Evolutionary conservation across 2,888 invertebrate genomes (phyloP), one percentile per base, ranked within the genome.

Genomic region (Chymomyza caudatula): DNA sequence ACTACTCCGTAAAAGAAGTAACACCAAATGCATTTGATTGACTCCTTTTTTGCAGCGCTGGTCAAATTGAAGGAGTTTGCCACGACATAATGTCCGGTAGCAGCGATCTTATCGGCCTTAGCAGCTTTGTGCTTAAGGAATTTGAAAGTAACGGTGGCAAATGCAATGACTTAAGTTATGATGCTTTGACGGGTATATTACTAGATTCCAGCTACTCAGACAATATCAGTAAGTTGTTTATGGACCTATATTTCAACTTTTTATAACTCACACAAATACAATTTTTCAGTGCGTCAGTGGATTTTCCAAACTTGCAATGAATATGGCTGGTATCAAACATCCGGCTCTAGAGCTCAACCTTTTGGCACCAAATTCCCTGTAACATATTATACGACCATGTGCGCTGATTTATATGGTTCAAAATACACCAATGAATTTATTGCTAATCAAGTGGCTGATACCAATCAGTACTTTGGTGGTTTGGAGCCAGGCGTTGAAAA

Each of bases 301-400:
- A 92, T 92, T 0, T 96, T 95, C 88, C 96, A 97, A 90, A 96
- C 95, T 0, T 97, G 97, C 89, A 94, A 94, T 59, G 96, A 97
- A 90, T 96, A 93, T 89, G 97, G 96, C 59, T 96, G 94, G 92
- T 96, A 93, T 89, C 96, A 96, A 91, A 94, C 95, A 2, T 94
- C 96, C 0, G 92, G 91, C 67, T 92, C 93, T 13, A 58, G 81
- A 0, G 81, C 89, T 0, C 93, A 94, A 68, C 94, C 94, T 0
- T 93, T 93, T 6, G 89, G 90, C 17, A 81, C 73, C 0, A 85
- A 81, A 55, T 90, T 89, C 57, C 90, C 90, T 0, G 67, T 88
- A 4, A 68, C 74, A 0, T 71, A 83, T 2, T 89, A 88, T 17
- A 76, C 78, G 0, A 75, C 81, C 6, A 72, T 85, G 60, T 90